Evolutionary conservation across 1,140 invertebrate genomes (phyloP).

Genomic region (Araneus ventricosus): DNA sequence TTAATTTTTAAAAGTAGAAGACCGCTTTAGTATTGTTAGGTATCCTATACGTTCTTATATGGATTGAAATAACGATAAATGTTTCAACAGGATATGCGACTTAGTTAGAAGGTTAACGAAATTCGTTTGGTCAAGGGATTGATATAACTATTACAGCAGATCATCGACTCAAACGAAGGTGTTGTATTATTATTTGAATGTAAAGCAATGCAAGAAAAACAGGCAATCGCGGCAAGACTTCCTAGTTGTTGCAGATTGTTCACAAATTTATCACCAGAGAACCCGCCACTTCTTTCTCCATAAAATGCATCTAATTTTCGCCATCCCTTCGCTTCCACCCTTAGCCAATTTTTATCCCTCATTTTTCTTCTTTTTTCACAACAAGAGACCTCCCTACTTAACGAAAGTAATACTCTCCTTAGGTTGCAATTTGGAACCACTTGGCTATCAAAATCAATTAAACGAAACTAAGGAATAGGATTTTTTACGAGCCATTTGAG

Average conservation of each 20-base stretch:
- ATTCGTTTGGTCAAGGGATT: too few species aligned
- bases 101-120: too few species aligned
- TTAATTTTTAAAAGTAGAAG: too few species aligned
- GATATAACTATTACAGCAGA: too few species aligned
- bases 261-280: conserved; percentile 63
- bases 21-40: too few species aligned
- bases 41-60: too few species aligned
- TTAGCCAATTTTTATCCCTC: conserved; percentile 23
- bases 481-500: conserved; percentile 15
- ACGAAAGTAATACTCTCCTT: not conserved
- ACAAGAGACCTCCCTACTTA: not conserved
- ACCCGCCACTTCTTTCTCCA: conserved; percentile 23
- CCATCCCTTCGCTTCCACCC: not conserved
- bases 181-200: too few species aligned
- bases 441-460: conserved; percentile 28
- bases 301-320: conserved; percentile 17
- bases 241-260: conserved; percentile 40
- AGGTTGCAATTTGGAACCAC: not conserved
- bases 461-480: not conserved
- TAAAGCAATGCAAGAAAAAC: too few species aligned
- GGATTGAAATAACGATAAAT: too few species aligned
- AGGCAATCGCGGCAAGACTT: too few species aligned
- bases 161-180: too few species aligned
- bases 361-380: conserved; percentile 8
- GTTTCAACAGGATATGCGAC: too few species aligned